phyloP scores from a whole-genome alignment of 2,888 invertebrate species.

The Cephus spinipes region DNA sequence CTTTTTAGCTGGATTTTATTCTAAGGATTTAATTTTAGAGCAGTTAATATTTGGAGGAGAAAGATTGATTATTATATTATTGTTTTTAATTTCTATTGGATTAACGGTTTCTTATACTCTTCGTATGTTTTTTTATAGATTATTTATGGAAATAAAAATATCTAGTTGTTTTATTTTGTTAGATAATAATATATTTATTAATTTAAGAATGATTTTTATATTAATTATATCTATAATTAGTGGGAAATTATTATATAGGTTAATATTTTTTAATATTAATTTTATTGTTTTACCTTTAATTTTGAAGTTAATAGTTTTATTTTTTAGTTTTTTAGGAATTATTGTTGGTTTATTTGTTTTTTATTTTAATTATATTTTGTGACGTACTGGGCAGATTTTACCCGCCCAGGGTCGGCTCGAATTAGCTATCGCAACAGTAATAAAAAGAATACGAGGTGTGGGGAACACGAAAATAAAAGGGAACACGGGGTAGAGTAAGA shows the following conservation, averaged over 20 bases:
- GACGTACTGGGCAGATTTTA: no score
- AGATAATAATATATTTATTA: slow-evolving; percentile 35
- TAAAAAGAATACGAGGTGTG: no score
- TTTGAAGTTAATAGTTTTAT: no score
- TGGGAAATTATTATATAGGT: background rate
- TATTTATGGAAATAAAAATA: no score
- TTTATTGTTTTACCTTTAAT: slow-evolving; percentile 38
- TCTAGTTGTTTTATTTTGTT: slow-evolving; percentile 20
- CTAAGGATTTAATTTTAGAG: slow-evolving; percentile 65
- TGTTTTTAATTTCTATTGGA: slow-evolving; percentile 3
- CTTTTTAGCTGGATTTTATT: slow-evolving; percentile 75
- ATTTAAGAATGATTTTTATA: background rate
- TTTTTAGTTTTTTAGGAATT: background rate
- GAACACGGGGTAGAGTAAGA: no score
- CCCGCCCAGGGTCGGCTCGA: no score
- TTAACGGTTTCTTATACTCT: no score
- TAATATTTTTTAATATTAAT: slow-evolving; percentile 8
- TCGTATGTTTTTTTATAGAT: no score
- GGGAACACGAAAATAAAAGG: no score
- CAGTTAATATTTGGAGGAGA: slow-evolving; percentile 23
- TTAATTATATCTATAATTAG: background rate
- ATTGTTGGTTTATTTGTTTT: background rate
- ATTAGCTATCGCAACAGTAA: no score
- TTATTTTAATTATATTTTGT: slow-evolving; percentile 10
- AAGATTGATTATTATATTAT: slow-evolving; percentile 33